Percentiles rank a stretch among this genome's conserved stretches.
Conservation (phyloP, 2,113 vertebrate genomes). For the Probosciger aterrimus region DNA sequence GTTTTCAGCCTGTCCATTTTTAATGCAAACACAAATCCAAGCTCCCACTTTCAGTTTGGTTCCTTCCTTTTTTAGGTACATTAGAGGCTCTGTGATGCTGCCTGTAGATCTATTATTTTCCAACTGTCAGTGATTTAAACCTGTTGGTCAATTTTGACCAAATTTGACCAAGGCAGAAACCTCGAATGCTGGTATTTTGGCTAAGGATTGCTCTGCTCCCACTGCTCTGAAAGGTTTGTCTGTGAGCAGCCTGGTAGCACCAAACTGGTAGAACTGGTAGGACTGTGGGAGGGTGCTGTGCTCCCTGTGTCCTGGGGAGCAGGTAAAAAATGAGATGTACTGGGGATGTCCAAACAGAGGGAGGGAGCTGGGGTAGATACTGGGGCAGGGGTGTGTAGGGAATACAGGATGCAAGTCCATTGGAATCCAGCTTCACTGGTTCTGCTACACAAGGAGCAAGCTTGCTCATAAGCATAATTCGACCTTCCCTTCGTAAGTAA, state of each 20-base stretch:
- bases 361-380: not conserved
- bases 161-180: not conserved
- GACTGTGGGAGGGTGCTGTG: not conserved
- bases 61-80: not conserved
- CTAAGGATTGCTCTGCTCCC: not conserved
- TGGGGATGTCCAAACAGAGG: not conserved
- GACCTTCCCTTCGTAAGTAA: not conserved
- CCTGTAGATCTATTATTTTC: not conserved
- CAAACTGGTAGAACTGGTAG: constrained; percentile 17
- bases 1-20: not conserved
- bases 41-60: not conserved
- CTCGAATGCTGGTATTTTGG: not conserved
- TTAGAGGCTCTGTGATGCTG: not conserved
- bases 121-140: not conserved
- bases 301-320: accelerated
- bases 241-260: not conserved
- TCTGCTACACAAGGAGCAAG: not conserved
- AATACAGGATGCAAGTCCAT: accelerated
- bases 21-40: not conserved
- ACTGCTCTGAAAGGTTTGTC: accelerated
- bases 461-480: not conserved
- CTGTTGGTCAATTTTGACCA: not conserved
- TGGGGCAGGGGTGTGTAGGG: not conserved
- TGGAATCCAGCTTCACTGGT: constrained; percentile 29
- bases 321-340: not conserved